Conservation (phyloP, 2,113 vertebrate species). For the Nyctibius bracteatus region DNA sequence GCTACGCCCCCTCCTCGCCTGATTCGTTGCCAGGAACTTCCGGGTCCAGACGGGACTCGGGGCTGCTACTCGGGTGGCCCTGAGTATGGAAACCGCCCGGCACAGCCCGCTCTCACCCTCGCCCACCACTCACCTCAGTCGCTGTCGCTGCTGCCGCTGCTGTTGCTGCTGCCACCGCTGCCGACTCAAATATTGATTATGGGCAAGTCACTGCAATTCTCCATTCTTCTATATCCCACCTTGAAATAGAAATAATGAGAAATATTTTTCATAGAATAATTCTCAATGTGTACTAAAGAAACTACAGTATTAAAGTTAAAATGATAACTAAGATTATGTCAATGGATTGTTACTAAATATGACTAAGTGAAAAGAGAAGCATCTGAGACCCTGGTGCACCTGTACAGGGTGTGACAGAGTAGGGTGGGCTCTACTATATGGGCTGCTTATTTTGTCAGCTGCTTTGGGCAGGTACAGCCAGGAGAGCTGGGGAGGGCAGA, state of each 20-base stretch:
- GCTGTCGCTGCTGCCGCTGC: no score
- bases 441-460: not conserved
- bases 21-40: no score
- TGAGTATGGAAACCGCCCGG: no score
- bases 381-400: not conserved
- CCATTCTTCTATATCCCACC: not conserved
- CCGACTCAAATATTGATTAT: no score
- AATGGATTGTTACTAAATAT: not conserved
- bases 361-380: not conserved
- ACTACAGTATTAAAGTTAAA: not conserved
- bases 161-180: no score
- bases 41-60: no score
- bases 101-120: no score
- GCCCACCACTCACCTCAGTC: no score
- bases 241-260: not conserved
- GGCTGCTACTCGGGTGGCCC: no score
- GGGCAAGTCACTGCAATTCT: not conserved
- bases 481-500: not conserved
- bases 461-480: not conserved
- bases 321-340: not conserved
- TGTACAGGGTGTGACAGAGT: no score
- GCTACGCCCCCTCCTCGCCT: no score
- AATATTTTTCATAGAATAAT: not conserved
- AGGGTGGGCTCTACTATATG: not conserved
- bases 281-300: not conserved